Conservation (phyloP, 2,113 vertebrate species). For the Anoura caudifer region DNA sequence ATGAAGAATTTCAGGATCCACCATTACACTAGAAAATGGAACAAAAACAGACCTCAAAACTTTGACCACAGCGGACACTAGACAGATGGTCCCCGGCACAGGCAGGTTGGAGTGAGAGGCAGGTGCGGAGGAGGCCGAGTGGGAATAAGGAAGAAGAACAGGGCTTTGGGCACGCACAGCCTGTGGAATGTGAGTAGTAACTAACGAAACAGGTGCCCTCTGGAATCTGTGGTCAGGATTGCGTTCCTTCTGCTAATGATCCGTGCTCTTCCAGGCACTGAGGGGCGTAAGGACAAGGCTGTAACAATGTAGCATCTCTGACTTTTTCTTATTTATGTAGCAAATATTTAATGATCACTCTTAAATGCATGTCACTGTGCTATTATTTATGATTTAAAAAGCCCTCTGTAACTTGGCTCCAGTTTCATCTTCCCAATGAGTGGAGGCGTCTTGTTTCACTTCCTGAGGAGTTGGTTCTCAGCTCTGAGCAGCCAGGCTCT, state of each 20-base stretch:
- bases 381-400: background rate
- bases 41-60: background rate
- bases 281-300: background rate
- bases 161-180: background rate
- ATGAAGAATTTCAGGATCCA: background rate
- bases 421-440: background rate
- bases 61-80: background rate
- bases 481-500: background rate
- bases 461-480: background rate
- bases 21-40: background rate
- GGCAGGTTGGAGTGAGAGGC: background rate
- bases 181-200: background rate
- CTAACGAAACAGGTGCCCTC: background rate
- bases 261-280: background rate
- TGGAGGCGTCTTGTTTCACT: background rate
- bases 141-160: background rate
- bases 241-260: background rate
- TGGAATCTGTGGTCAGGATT: background rate
- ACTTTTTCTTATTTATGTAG: background rate
- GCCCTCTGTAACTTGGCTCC: background rate
- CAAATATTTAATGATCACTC: background rate
- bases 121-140: background rate
- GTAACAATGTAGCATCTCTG: background rate
- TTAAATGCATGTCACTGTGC: background rate
- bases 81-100: background rate